Conservation (phyloP, 2,113 vertebrate genomes). For the Vulpes ferrilata region DNA sequence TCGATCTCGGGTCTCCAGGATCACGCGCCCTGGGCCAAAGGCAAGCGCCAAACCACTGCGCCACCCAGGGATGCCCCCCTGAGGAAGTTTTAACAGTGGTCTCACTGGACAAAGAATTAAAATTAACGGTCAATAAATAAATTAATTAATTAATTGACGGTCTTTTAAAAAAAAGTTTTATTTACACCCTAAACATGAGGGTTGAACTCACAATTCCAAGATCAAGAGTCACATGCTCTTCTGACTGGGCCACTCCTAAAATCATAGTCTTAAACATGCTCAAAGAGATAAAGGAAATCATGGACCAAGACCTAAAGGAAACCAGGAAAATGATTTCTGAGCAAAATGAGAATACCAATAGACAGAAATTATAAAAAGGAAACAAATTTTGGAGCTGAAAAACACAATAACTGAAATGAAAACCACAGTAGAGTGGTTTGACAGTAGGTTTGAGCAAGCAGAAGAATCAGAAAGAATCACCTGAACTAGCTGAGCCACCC, state of each 20-base stretch:
- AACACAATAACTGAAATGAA: background rate
- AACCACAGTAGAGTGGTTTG: background rate
- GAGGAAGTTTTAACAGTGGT: background rate
- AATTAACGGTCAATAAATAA: background rate
- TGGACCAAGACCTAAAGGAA: background rate
- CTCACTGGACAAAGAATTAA: background rate
- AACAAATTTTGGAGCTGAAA: background rate
- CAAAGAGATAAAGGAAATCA: background rate
- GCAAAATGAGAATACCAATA: background rate
- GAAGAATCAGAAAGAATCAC: background rate
- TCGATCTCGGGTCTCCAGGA: no score
- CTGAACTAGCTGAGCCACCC: background rate
- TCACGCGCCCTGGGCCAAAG: no score
- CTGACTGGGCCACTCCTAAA: background rate
- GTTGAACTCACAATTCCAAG: background rate
- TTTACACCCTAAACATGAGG: background rate
- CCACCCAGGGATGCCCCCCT: no score
- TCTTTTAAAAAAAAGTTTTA: no score
- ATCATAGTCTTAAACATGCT: background rate
- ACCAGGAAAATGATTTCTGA: background rate
- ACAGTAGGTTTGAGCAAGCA: background rate
- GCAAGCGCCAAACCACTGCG: no score
- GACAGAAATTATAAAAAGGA: background rate
- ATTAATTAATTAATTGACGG: background rate
- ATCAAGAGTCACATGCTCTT: background rate